Percentiles rank a stretch among this genome's conserved stretches.
Evolutionary conservation across 2,888 invertebrate genomes (phyloP).

Genomic region (Hermaeophaga mercurialis): DNA sequence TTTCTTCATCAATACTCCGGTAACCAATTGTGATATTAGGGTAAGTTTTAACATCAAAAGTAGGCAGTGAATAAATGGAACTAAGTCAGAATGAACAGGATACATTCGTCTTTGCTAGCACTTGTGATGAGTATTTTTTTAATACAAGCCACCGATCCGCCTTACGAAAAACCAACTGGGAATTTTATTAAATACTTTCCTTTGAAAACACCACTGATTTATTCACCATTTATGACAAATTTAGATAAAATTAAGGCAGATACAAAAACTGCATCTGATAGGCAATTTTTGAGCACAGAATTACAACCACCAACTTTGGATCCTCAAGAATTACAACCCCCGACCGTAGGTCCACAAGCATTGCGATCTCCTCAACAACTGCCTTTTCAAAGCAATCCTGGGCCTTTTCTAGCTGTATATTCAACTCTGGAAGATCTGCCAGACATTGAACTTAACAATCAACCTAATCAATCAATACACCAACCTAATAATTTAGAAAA

Average conservation of each 20-base stretch:
- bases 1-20: not conserved
- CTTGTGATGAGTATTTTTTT: constrained; percentile 55
- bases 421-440: constrained; percentile 17
- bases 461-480: not conserved
- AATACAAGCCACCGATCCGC: constrained; percentile 57
- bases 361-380: not conserved
- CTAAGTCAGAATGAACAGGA: constrained; percentile 53
- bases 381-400: not conserved
- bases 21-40: constrained; percentile 28
- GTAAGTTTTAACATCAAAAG: constrained; percentile 6
- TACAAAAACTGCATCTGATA: constrained; percentile 10
- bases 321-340: constrained; percentile 12
- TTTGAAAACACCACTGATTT: constrained; percentile 14
- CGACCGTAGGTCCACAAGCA: constrained; percentile 3
- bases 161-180: constrained; percentile 46
- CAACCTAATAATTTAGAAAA: not conserved
- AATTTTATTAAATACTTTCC: constrained; percentile 40
- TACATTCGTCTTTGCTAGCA: constrained; percentile 55
- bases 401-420: constrained; percentile 10
- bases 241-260: constrained; percentile 2
- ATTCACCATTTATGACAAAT: not conserved
- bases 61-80: constrained; percentile 15
- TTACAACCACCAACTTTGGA: constrained; percentile 27
- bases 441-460: not conserved
- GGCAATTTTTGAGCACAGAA: constrained; percentile 25